phyloP scores from a whole-genome alignment of 2,888 invertebrate species.

The Hypomecis atomaria region DNA sequence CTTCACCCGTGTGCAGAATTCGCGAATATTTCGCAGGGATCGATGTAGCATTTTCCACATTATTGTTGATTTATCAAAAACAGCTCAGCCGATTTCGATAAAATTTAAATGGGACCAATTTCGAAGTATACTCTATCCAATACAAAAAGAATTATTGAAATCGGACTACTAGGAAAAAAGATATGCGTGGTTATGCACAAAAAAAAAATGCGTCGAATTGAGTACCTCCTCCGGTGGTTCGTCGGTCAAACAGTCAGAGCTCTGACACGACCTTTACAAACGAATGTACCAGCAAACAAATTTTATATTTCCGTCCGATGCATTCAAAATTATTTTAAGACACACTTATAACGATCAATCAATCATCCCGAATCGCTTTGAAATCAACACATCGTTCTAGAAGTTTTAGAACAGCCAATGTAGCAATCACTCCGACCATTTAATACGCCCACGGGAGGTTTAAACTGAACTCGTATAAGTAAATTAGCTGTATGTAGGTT shows the following conservation, averaged over 20 bases:
- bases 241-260: constrained; percentile 1
- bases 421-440: constrained; percentile 16
- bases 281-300: constrained; percentile 7
- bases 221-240: too few relatives aligned
- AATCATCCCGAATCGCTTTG: constrained; percentile 11
- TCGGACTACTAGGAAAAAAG: too few relatives aligned
- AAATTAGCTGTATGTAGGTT: constrained; percentile 24
- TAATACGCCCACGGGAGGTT: constrained; percentile 19
- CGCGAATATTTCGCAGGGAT: too few relatives aligned
- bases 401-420: constrained; percentile 8
- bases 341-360: constrained; percentile 11
- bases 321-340: constrained; percentile 12
- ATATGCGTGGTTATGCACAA: too few relatives aligned
- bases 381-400: constrained; percentile 5
- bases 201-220: too few relatives aligned
- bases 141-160: too few relatives aligned
- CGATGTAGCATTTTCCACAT: too few relatives aligned
- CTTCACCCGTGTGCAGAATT: too few relatives aligned
- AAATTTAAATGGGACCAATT: too few relatives aligned
- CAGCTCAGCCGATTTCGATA: too few relatives aligned
- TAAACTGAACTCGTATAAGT: constrained; percentile 16
- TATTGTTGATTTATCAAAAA: too few relatives aligned
- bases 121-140: too few relatives aligned
- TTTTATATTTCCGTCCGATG: constrained; percentile 18
- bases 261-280: neutral